Base-by-base conservation (phyloP, 2,113 vertebrate species). In the Emydura subglobosa region DNA sequence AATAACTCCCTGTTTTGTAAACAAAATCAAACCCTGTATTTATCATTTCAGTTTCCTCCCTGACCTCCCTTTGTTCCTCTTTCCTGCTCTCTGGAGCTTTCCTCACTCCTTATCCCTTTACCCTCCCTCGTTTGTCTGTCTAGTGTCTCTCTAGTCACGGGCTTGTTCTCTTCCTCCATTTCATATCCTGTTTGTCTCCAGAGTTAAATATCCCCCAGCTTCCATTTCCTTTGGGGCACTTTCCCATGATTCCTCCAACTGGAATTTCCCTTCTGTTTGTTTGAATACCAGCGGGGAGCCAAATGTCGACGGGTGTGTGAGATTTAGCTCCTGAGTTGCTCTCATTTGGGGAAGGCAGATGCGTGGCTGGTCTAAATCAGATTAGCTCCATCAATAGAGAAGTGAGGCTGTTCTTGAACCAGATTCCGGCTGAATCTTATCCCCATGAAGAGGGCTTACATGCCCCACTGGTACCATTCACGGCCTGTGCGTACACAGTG, bases 271-370 rank as follows among this genome's bases (percentile, higher is more conserved):
- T 81, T 50, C 83, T 80, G 27, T 96, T 74, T 7, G 50, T 97
- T 88, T 93, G 86, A 88, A 88, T 53, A 39, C 86, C 85, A 93
- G 54, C 93, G 61, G 86, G 93, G 93, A 97, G 93, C 93, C 96
- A 96, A 83, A 53, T 91, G 93, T 83, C 85, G 93, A 83, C 47
- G 50, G 68, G 25, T 42, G 42, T 8, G 1, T 10, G 85, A 80
- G 83, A 81, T 51, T 4, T n/a, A 42, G 57, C 78, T 86, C 53
- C 31, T 72, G 82, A 86, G 57, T 72, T 79, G 68, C 55, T 59
- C 72, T 79, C 85, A 29, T 29, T 9, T 22, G n/a, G 11, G 5
- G 13, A 1, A 5, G 89, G 79, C 82, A 72, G 92, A 93, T 85
- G 91, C 0, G 0, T 79, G 61, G 53, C 82, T 47, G 47, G 68